These are phyloP conservation scores for Pelobates fuscus DNA, from an alignment of 2,113 vertebrate genomes.

Conservation along the genomic window DNA sequence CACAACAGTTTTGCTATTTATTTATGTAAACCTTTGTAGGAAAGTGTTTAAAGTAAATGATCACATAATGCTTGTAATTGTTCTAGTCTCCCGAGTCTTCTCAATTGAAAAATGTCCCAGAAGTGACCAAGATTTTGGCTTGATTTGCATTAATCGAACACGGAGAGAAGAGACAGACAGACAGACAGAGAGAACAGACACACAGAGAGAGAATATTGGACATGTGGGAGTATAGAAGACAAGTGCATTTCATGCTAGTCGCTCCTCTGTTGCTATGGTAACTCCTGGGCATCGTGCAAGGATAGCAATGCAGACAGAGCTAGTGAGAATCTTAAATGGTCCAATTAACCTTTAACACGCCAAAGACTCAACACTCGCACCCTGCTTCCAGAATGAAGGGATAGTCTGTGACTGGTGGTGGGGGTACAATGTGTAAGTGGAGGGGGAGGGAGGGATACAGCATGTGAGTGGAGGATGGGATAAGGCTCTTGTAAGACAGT, in stretches of 20 bases:
- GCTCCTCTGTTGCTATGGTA: slow-evolving; percentile 43
- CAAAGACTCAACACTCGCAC: not conserved
- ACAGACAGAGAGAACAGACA: not conserved
- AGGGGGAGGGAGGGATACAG: not conserved
- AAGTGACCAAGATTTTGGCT: too few relatives aligned
- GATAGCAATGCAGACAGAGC: not conserved
- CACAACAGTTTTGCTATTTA: too few relatives aligned
- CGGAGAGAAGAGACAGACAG: not conserved
- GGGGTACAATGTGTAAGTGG: not conserved
- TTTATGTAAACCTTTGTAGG: too few relatives aligned
- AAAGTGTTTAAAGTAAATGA: too few relatives aligned
- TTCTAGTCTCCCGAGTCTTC: too few relatives aligned
- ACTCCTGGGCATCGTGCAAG: slow-evolving; percentile 42
- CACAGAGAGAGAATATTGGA: slow-evolving; percentile 22
- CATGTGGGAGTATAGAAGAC: slow-evolving; percentile 37
- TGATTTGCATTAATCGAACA: too few relatives aligned
- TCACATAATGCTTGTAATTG: too few relatives aligned
- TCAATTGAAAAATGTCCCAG: too few relatives aligned
- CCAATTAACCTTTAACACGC: not conserved
- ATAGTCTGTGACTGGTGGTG: not conserved
- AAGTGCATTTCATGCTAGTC: slow-evolving; percentile 26
- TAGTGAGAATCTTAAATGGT: not conserved
- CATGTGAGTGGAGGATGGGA: not conserved
- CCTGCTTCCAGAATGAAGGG: not conserved
- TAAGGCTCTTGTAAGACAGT: not conserved